phyloP scores from a whole-genome alignment of 2,888 invertebrate species.

The Temnothorax rugatulus region DNA sequence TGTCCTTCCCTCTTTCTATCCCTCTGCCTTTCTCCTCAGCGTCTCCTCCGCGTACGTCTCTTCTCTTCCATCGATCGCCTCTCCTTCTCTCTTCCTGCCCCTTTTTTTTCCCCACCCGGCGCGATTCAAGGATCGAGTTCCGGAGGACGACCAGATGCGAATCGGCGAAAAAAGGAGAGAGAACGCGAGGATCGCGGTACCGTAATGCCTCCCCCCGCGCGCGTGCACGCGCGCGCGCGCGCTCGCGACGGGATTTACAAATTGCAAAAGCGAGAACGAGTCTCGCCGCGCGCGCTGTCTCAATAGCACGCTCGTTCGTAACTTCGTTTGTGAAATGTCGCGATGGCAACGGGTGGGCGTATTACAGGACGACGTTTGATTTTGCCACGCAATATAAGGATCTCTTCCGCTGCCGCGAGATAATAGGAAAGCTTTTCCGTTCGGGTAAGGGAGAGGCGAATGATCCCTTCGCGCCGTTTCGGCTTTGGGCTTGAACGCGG shows the following conservation, averaged over 20 bases:
- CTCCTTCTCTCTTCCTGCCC: conserved; percentile 45
- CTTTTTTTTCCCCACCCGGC: conserved; percentile 58
- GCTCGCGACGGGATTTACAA: conserved; percentile 47
- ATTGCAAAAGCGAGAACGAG: conserved; percentile 57
- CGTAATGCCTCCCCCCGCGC: conserved; percentile 31
- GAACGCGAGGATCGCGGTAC: conserved; percentile 50
- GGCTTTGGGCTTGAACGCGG: background rate
- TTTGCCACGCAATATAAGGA: conserved; percentile 28
- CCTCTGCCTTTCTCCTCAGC: conserved; percentile 47
- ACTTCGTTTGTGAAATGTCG: conserved; percentile 53
- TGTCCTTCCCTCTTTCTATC: conserved; percentile 39
- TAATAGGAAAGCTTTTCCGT: background rate
- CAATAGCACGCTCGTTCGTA: conserved; percentile 51
- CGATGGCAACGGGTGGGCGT: conserved; percentile 43
- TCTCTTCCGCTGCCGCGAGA: conserved; percentile 5
- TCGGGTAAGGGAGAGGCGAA: background rate
- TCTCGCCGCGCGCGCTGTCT: conserved; percentile 44
- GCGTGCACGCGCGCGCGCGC: background rate
- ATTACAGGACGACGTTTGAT: conserved; percentile 39
- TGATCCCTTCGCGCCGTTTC: background rate
- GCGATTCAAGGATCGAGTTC: conserved; percentile 72
- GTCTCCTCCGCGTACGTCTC: conserved; percentile 50
- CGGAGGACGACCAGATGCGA: conserved; percentile 67
- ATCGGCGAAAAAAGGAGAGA: conserved; percentile 50
- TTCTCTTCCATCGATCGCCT: conserved; percentile 53